phyloP scores from a whole-genome alignment of 2,797 vertebrate genomes.

The Syndactyla subalaris region DNA sequence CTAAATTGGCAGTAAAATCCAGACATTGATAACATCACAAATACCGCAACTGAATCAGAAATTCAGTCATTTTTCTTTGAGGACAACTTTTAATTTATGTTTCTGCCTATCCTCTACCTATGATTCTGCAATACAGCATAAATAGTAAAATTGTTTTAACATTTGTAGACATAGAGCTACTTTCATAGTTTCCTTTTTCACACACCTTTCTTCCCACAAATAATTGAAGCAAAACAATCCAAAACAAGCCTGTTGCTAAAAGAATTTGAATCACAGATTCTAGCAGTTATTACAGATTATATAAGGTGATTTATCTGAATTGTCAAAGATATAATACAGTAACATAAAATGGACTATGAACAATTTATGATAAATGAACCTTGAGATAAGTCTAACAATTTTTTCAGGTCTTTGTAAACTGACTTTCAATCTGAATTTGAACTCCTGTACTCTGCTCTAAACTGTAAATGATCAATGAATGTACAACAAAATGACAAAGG shows the following conservation, averaged over 20 bases:
- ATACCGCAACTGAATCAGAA: neutral
- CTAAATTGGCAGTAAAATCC: neutral
- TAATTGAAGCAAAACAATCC: neutral
- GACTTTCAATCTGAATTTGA: neutral
- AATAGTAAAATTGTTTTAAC: neutral
- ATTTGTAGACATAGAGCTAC: neutral
- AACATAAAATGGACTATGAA: slow-evolving; percentile 23
- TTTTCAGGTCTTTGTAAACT: neutral
- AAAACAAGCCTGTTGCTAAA: neutral
- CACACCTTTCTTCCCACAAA: neutral
- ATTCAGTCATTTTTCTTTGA: neutral
- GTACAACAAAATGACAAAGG: neutral
- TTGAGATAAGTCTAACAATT: neutral
- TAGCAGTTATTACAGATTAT: neutral
- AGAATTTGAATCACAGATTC: neutral
- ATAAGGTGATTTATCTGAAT: neutral
- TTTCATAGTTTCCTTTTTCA: neutral
- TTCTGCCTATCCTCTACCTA: neutral
- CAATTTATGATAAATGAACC: neutral
- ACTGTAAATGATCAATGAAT: neutral
- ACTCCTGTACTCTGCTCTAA: neutral
- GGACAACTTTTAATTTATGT: neutral
- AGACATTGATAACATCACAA: neutral
- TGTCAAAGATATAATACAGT: neutral
- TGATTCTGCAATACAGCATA: neutral